Percentiles rank a stretch among this genome's conserved stretches.
These are phyloP conservation scores for Ceratina australensis DNA, from an alignment of 1,140 invertebrate species.

Conservation along the genomic window DNA sequence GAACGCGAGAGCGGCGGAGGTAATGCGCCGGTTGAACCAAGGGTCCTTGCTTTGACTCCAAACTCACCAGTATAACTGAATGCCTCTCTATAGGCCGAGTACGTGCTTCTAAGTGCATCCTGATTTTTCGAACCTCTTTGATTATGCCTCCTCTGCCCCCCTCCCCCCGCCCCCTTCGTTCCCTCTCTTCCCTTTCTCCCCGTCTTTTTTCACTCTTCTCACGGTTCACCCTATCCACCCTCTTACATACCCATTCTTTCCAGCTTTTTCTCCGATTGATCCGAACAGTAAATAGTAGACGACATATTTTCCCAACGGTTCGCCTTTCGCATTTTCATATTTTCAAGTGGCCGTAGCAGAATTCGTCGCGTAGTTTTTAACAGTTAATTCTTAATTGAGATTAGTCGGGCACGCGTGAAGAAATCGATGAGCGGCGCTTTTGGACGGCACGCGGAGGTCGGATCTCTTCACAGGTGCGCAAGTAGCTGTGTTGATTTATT, in stretches of 20 bases:
- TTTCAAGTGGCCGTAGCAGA: too few relatives aligned
- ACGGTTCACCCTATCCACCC: not conserved
- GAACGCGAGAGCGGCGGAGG: slow-evolving; percentile 46
- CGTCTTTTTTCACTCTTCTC: not conserved
- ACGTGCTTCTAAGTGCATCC: slow-evolving; percentile 72
- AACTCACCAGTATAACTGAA: slow-evolving; percentile 69
- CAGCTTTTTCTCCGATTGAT: slow-evolving; percentile 9
- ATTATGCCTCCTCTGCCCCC: slow-evolving; percentile 62
- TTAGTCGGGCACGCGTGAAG: not conserved
- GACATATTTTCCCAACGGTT: not conserved
- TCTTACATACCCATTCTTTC: slow-evolving; percentile 22
- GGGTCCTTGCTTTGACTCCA: slow-evolving; percentile 76
- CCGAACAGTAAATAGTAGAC: not conserved
- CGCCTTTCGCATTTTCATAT: not conserved
- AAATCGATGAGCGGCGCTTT: slow-evolving; percentile 39
- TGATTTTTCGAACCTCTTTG: slow-evolving; percentile 73
- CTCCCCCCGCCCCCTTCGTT: slow-evolving; percentile 28
- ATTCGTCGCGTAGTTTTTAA: not conserved
- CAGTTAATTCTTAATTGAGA: not conserved
- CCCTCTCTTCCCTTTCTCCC: not conserved
- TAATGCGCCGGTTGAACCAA: slow-evolving; percentile 56
- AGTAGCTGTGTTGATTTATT: slow-evolving; percentile 78
- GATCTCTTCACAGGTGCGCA: slow-evolving; percentile 74
- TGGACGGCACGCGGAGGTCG: slow-evolving; percentile 44
- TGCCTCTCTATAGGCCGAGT: slow-evolving; percentile 69